Evolutionary conservation across 1,140 invertebrate species (phyloP).

Genomic region (Vollenhovia emeryi): DNA sequence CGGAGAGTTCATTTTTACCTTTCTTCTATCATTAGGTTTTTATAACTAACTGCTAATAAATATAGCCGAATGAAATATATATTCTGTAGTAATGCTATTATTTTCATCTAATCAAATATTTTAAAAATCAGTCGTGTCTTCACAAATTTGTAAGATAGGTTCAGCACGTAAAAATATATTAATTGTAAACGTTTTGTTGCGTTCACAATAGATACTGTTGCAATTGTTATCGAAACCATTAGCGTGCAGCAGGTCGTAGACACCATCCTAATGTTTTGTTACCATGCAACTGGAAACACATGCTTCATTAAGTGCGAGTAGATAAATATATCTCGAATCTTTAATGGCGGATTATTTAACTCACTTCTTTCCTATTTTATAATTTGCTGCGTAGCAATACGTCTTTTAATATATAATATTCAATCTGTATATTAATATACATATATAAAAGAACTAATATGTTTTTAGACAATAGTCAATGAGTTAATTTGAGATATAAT

Average conservation of each 20-base stretch:
- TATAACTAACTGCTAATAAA: neutral
- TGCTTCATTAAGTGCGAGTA: neutral
- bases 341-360: neutral
- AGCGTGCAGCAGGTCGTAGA: conserved; percentile 38
- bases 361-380: neutral
- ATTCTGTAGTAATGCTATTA: neutral
- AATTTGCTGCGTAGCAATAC: neutral
- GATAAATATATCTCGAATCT: neutral
- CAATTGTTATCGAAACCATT: conserved; percentile 37
- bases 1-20: neutral
- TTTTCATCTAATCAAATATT: neutral
- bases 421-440: neutral
- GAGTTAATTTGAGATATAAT: neutral
- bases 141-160: neutral
- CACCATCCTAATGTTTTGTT: conserved; percentile 4
- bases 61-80: neutral
- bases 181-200: conserved; percentile 7
- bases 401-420: conserved; percentile 1
- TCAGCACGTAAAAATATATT: neutral
- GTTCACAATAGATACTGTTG: neutral
- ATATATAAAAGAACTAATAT: neutral
- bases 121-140: neutral
- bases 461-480: neutral
- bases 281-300: neutral
- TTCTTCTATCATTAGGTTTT: neutral